Evolutionary conservation across 2,113 vertebrate genomes (phyloP).

Genomic region (Pomatorhinus ruficollis): DNA sequence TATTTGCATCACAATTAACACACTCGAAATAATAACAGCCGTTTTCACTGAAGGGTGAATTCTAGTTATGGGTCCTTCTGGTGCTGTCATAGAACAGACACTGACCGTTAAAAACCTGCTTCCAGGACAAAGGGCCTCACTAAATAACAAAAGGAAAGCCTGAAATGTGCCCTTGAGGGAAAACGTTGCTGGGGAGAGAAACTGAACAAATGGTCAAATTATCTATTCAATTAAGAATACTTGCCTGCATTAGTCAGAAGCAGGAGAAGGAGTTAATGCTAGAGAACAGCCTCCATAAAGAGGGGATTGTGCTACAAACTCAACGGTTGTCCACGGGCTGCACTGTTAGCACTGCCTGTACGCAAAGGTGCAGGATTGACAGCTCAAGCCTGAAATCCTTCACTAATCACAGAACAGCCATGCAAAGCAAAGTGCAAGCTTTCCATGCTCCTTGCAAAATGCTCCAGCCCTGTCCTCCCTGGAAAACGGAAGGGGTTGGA

Average conservation of each 20-base stretch:
- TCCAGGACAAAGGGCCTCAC: conserved; percentile 23
- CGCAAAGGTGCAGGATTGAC: conserved; percentile 10
- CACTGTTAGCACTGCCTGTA: background rate
- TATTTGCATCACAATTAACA: conserved; percentile 59
- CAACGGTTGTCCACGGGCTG: background rate
- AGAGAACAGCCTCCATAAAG: conserved; percentile 11
- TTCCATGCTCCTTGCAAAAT: background rate
- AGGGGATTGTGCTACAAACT: conserved; percentile 1
- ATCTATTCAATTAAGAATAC: conserved; percentile 22
- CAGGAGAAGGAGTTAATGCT: conserved; percentile 8
- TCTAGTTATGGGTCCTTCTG: conserved; percentile 34
- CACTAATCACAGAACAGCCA: conserved; percentile 27
- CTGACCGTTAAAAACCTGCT: conserved; percentile 45
- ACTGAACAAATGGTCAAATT: conserved; percentile 29
- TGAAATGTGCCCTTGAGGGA: conserved; percentile 14
- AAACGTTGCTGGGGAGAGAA: conserved; percentile 17
- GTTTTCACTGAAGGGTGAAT: conserved; percentile 42
- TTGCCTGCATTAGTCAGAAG: conserved; percentile 3
- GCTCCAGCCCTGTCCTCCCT: background rate
- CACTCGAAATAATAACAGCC: conserved; percentile 29
- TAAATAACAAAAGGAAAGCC: conserved; percentile 35
- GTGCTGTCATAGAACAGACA: conserved; percentile 30
- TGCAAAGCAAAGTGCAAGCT: background rate
- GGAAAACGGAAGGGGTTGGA: background rate
- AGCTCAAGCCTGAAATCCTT: conserved; percentile 55